phyloP scores from a whole-genome alignment of 2,888 invertebrate genomes.

The Petrolisthes cinctipes region DNA sequence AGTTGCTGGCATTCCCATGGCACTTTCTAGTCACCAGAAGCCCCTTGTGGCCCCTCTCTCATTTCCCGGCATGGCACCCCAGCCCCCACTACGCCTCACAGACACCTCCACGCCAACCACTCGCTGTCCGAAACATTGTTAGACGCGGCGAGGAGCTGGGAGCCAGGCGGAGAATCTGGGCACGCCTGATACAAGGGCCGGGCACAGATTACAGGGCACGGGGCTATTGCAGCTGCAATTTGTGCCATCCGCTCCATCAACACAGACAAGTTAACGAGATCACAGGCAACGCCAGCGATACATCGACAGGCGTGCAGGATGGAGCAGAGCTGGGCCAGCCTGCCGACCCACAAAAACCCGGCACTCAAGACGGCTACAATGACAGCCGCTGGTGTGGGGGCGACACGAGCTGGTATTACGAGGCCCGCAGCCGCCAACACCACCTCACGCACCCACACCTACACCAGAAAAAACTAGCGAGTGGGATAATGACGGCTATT shows the following conservation, averaged over 20 bases:
- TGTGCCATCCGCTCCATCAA: slow-evolving; percentile 63
- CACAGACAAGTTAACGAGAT: slow-evolving; percentile 63
- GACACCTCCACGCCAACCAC: not conserved
- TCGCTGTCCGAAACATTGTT: slow-evolving; percentile 55
- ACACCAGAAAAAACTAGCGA: slow-evolving; percentile 23
- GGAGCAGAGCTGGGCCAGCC: slow-evolving; percentile 35
- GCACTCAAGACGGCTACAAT: slow-evolving; percentile 30
- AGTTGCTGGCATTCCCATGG: not conserved
- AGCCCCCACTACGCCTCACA: not conserved
- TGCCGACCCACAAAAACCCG: slow-evolving; percentile 33
- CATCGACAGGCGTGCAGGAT: slow-evolving; percentile 58
- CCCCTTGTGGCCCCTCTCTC: not conserved
- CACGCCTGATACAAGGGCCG: slow-evolving; percentile 53
- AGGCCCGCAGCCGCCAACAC: slow-evolving; percentile 30
- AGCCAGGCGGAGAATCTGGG: slow-evolving; percentile 37
- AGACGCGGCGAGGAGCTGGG: slow-evolving; percentile 43
- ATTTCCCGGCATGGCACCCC: not conserved
- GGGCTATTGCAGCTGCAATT: slow-evolving; percentile 62
- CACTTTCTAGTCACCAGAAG: slow-evolving; percentile 3
- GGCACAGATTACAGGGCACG: slow-evolving; percentile 62
- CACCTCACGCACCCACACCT: slow-evolving; percentile 24
- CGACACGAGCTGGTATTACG: slow-evolving; percentile 42
- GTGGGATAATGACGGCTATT: slow-evolving; percentile 52
- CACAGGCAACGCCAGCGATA: slow-evolving; percentile 62
- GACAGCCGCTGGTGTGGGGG: slow-evolving; percentile 39